Evolutionary conservation across 2,797 vertebrate genomes (phyloP).

Genomic region (Mormyrops boulengeri): DNA sequence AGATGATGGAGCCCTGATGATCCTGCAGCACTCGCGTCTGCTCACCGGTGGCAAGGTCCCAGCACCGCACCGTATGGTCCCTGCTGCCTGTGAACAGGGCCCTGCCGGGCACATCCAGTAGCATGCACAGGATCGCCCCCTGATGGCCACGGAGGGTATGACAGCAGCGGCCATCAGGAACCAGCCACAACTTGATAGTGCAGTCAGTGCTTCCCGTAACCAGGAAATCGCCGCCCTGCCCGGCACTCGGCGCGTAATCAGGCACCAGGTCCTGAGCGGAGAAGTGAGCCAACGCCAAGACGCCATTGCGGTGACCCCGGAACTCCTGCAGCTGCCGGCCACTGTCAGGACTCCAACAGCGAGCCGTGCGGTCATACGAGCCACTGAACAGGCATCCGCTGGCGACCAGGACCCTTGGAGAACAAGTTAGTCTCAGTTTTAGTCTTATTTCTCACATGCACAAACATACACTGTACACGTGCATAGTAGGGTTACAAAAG

Average conservation of each 20-base stretch:
- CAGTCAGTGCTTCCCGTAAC: conserved; percentile 69
- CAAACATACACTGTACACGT: not conserved
- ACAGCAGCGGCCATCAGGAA: conserved; percentile 65
- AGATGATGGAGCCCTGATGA: conserved; percentile 70
- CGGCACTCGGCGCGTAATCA: conserved; percentile 40
- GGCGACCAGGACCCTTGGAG: conserved; percentile 59
- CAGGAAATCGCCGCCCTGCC: conserved; percentile 54
- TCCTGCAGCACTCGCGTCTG: conserved; percentile 65
- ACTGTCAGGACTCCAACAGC: conserved; percentile 62
- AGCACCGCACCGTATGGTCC: conserved; percentile 62
- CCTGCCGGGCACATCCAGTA: conserved; percentile 53
- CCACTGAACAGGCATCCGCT: conserved; percentile 65
- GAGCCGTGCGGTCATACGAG: conserved; percentile 68
- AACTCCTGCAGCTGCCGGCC: conserved; percentile 61
- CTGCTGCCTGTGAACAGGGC: conserved; percentile 70
- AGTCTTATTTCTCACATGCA: not conserved
- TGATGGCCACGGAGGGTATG: conserved; percentile 68
- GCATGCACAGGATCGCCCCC: conserved; percentile 64
- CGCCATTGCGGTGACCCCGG: conserved; percentile 66
- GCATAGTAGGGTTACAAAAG: not conserved
- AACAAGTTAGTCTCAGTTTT: not conserved
- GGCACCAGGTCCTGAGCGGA: conserved; percentile 56
- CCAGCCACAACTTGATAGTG: conserved; percentile 70
- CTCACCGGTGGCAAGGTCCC: conserved; percentile 68
- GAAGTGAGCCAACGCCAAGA: conserved; percentile 62